Base-by-base conservation (phyloP, 64 coral and sea anemone genomes). In the Cladopsammia gracilis region DNA sequence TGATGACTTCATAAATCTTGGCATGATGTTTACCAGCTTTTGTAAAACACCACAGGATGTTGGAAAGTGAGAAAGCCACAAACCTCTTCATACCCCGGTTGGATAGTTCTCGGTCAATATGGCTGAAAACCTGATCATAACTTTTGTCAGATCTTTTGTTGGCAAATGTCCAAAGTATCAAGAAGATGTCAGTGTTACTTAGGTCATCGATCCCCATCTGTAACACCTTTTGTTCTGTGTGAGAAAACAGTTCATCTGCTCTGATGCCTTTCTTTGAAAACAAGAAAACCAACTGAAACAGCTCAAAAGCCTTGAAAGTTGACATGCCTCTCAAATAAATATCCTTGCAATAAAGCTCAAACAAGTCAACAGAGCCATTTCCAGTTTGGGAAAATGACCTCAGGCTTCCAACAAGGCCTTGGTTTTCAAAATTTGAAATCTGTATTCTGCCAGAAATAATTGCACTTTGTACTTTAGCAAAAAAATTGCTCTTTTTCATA, bases 161-260 rank as follows among this genome's bases (percentile, higher is more conserved):
- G 64, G 64, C 64, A 66, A 66, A 24, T 66, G 64, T 23, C 64
- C 64, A 66, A 66, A 66, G 64, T n/a, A 66, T 66, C 64, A 66
- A 66, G 16, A 66, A 66, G 19, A 66, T 20, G 6, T 66, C 64
- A 6, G 53, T 66, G 64, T 66, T 66, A 23, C 64, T 66, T 0
- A 66, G 64, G 22, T n/a, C 16, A 14, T 23, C 64, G 22, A 23
- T 66, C 4, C 64, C 64, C 22, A 23, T 23, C 64, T 66, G 14
- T 16, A 66, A 14, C 64, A 66, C 64, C 16, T 22, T 66, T 15
- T 66, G 64, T 15, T 66, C 64, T 23, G 64, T 66, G 64, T 66
- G 64, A 23, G 16, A 66, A 66, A 66, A 66, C 22, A 66, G 64
- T 23, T 66, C 64, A 23, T 66, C 64, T 14, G 15, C 64, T n/a